A percentile compares a stretch with the other conserved stretches of the same genome.
Conservation (phyloP, 2,888 invertebrate species). For the Caenorhabditis doughertyi region DNA sequence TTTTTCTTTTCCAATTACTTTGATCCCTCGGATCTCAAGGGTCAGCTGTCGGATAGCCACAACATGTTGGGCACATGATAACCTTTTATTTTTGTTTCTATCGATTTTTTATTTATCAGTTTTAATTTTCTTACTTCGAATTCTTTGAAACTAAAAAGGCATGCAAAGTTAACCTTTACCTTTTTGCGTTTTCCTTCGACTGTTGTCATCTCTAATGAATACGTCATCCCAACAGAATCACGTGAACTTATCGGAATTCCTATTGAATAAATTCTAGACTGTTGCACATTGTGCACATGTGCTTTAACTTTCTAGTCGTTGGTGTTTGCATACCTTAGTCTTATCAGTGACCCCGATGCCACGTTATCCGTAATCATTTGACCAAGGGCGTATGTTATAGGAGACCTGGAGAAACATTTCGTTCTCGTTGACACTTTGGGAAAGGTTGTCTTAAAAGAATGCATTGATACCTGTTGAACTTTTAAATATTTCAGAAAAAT, state of each 20-base stretch:
- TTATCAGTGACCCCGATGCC: constrained; percentile 52
- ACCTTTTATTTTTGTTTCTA: background rate
- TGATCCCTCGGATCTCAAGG: constrained; percentile 1
- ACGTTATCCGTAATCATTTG: constrained; percentile 29
- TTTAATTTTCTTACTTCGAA: background rate
- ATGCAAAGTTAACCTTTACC: background rate
- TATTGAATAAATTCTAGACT: constrained; percentile 6
- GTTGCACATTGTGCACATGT: constrained; percentile 40
- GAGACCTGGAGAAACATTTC: constrained; percentile 38
- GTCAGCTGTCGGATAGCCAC: constrained; percentile 32
- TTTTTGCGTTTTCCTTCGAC: background rate
- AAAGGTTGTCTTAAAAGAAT: background rate
- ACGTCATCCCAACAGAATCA: constrained; percentile 5
- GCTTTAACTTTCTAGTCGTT: constrained; percentile 20
- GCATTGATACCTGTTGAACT: background rate
- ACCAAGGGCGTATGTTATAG: background rate
- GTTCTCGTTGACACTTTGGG: constrained; percentile 30
- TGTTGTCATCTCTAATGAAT: background rate
- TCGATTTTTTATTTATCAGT: constrained; percentile 16
- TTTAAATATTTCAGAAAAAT: no score
- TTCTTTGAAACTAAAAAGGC: background rate
- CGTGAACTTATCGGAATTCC: constrained; percentile 37
- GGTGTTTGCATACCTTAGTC: constrained; percentile 19
- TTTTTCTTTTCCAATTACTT: background rate
- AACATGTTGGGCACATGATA: constrained; percentile 20